Base-by-base conservation (phyloP, 2,797 vertebrate species). In the Chiloscyllium punctatum region DNA sequence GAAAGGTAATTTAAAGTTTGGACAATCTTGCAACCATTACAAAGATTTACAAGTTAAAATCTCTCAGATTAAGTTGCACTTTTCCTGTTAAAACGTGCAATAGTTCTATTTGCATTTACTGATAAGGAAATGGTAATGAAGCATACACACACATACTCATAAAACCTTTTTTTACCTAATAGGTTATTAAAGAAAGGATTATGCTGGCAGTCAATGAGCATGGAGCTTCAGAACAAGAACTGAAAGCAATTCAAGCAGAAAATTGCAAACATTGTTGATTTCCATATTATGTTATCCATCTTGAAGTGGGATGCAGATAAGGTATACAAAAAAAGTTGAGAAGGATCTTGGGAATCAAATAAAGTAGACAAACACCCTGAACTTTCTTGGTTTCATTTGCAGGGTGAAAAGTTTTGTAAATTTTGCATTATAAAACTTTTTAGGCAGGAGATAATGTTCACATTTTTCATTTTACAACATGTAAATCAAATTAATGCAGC, bases 201-300 rank as follows among this genome's bases (percentile, higher is more conserved):
- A 48, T 23, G 21, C n/a, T 25, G n/a, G 66, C 90, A 92, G 33
- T 42, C 37, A 69, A 69, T 92, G 90, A 42, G 21, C 62, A 68
- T 42, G n/a, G n/a, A 92, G 68, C 90, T 69, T 37, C 90, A 92
- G 90, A 92, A 92, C 62, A 92, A 69, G 62, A 92, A 92, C 7
- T 69, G 66, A 69, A 21, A 69, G 30, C 90, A 92, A 23, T 68
- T 27, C 62, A 37, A 69, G 25, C 90, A 69, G n/a, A 69, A 69
- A 69, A 69, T 92, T 42, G 18, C 62, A 92, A 68, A 92, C 5
- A 92, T 92, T 92, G 90, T 69, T 92, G 90, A 92, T 57, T 53
- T 92, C 9, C 25, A 66, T 62, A 91, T 91, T 66, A 91, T n/a
- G 62, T 91, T 37, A 91, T 37, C 88, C 33, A 3, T 62, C 33